phyloP scores from a whole-genome alignment of 2,888 invertebrate species.

The Hoplodrina ambigua region DNA sequence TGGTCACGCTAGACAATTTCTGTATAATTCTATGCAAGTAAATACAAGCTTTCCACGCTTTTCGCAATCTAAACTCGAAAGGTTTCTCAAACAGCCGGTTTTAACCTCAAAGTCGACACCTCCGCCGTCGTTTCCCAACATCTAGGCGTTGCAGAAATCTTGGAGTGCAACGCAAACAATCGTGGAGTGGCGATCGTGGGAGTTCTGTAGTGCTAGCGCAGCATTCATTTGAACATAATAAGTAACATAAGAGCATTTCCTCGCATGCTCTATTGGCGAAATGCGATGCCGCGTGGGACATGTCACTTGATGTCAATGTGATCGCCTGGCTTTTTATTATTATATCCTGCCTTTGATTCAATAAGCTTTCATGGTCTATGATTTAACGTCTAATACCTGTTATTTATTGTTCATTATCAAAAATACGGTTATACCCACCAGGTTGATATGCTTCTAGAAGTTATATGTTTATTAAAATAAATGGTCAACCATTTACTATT shows the following conservation, averaged over 20 bases:
- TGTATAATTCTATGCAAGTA: conserved; percentile 71
- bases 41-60: conserved; percentile 83
- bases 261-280: conserved; percentile 81
- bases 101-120: conserved; percentile 81
- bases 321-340: conserved; percentile 66
- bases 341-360: conserved; percentile 5
- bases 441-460: neutral
- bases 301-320: conserved; percentile 11
- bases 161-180: conserved; percentile 87
- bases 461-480: neutral
- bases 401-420: neutral
- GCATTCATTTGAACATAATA: conserved; percentile 77
- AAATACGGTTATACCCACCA: neutral
- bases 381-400: neutral
- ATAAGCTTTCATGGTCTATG: conserved; percentile 9
- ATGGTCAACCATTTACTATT: conserved; percentile 1
- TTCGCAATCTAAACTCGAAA: conserved; percentile 85
- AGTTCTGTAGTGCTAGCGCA: conserved; percentile 77
- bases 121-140: conserved; percentile 81
- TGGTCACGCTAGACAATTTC: conserved; percentile 64
- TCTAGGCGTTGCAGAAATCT: conserved; percentile 86
- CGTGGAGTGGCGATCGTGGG: conserved; percentile 81
- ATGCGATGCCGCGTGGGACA: conserved; percentile 75
- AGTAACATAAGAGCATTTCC: conserved; percentile 81
- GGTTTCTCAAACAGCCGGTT: conserved; percentile 87